These are phyloP conservation scores for Anguilla japonica DNA, from an alignment of 2,113 vertebrate species.

Conservation along the genomic window DNA sequence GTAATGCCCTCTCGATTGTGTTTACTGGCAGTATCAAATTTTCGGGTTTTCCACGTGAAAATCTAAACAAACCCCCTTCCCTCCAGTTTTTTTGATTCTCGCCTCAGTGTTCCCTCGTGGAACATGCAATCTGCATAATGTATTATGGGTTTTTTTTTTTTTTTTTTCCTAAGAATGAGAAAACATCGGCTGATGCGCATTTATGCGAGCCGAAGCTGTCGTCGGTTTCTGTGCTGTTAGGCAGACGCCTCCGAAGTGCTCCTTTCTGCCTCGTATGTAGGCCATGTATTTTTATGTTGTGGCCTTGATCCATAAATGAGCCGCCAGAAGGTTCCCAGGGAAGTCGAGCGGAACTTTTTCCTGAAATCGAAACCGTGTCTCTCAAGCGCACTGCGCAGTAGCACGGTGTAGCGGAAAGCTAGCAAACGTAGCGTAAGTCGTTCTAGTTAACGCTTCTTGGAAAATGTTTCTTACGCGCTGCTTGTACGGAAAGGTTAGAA, in stretches of 20 bases:
- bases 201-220: neutral
- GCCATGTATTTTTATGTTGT: neutral
- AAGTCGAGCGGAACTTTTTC: neutral
- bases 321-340: neutral
- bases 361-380: neutral
- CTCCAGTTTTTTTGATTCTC: too few species aligned
- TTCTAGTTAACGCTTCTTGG: neutral
- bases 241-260: neutral
- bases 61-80: neutral
- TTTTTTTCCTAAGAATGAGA: neutral
- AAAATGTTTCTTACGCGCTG: neutral
- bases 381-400: neutral
- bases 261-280: neutral
- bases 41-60: neutral
- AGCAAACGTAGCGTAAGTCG: neutral
- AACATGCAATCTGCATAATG: neutral
- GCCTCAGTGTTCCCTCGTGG: neutral
- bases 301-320: conserved; percentile 8
- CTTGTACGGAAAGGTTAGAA: neutral
- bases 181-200: neutral
- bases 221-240: neutral
- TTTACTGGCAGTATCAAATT: neutral
- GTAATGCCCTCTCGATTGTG: neutral
- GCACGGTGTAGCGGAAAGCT: neutral
- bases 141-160: too few species aligned